Conservation (phyloP, 1,140 invertebrate species). For the Teleogryllus occipitalis region DNA sequence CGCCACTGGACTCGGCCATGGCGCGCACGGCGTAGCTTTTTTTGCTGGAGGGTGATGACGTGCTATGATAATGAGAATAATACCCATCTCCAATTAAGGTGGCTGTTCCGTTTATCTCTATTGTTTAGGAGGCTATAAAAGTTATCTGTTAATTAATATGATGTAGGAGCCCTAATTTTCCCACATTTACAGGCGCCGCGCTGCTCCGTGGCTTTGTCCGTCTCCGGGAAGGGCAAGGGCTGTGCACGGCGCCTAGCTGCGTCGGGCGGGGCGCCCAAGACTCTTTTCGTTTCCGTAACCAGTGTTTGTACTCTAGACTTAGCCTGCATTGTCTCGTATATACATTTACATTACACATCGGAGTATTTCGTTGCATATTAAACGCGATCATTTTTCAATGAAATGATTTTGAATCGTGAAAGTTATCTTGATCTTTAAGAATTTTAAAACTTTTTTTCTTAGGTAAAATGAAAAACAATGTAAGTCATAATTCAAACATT, state of each 20-base stretch:
- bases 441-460: too few species aligned
- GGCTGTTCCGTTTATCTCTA: conserved; percentile 16
- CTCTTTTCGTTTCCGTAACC: too few species aligned
- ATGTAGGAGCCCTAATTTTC: conserved; percentile 11
- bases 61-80: conserved; percentile 21
- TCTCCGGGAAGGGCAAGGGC: neutral
- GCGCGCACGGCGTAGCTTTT: neutral
- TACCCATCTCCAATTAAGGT: conserved; percentile 23
- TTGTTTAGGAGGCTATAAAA: conserved; percentile 21
- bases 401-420: too few species aligned
- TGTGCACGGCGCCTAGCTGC: neutral
- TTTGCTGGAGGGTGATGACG: neutral
- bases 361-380: too few species aligned
- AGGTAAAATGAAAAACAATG: too few species aligned
- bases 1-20: neutral
- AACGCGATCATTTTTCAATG: too few species aligned
- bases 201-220: neutral
- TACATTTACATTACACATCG: too few species aligned
- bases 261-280: neutral
- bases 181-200: neutral
- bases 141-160: conserved; percentile 23
- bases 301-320: too few species aligned
- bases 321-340: too few species aligned
- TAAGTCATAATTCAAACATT: too few species aligned
- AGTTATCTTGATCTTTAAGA: too few species aligned